Base-by-base conservation (phyloP, 2,888 invertebrate genomes). In the Caenorhabditis sp. region DNA sequence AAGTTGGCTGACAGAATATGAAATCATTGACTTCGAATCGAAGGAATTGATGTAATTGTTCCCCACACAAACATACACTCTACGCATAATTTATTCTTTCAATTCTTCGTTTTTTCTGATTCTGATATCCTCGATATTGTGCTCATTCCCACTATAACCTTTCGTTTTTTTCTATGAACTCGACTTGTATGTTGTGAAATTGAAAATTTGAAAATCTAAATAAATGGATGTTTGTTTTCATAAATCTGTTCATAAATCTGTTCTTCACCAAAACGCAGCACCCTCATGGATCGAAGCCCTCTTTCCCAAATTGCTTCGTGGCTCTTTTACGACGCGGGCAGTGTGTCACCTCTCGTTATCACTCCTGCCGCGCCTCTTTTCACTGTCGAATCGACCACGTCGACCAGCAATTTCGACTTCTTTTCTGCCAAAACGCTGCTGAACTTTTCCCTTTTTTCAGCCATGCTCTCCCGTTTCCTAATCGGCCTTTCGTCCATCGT, bases 71-170 rank as follows among this genome's bases (percentile, higher is more conserved):
- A 35, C 58, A 67, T 55, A 44, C 56, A 62, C 56, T 64, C 77
- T 77, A 79, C 78, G 78, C 78, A 79, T 79, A 79, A 80, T 74
- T 80, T 80, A 74, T 80, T 78, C 26, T 56, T 60, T 56, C 24
- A 40, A 13, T 13, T n/a, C n/a, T n/a, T 13, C 20, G n/a, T 55
- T 68, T 53, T 53, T 53, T 62, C 50, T 32, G 32, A n/a, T n/a
- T n/a, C n/a, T n/a, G n/a, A n/a, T n/a, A n/a, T n/a, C n/a, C n/a
- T n/a, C 35, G 64, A 64, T 64, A 18, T 64, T 50, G 20, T 64
- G 44, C 47, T 47, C 47, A 47, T 37, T 62, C 64, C 56, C 64
- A 56, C 15, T 44, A 1, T 32, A 32, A 32, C 32, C 32, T 32
- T 9, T 32, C 32, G 5, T 32, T 44, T 8, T 18, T 47, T 47